Evolutionary conservation across 2,888 invertebrate species (phyloP).

Genomic region (Pterostichus niger): DNA sequence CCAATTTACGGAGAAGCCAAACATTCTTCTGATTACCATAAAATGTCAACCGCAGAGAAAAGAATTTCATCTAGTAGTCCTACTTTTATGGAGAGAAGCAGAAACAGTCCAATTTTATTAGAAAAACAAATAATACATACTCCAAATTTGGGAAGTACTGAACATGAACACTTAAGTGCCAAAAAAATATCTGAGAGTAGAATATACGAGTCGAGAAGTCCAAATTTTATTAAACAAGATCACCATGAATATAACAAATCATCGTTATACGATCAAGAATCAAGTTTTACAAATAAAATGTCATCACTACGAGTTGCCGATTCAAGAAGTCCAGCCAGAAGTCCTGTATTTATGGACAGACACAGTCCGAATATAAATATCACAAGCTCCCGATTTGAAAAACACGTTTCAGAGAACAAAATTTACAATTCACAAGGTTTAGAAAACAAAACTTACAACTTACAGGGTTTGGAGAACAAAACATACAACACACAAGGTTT

Average conservation of each 20-base stretch:
- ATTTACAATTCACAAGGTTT: slow-evolving; percentile 40
- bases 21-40: slow-evolving; percentile 73
- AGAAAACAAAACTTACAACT: neutral
- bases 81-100: slow-evolving; percentile 35
- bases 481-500: too few species aligned
- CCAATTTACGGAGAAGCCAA: slow-evolving; percentile 69
- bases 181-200: slow-evolving; percentile 74
- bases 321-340: slow-evolving; percentile 69
- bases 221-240: slow-evolving; percentile 51
- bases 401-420: slow-evolving; percentile 38
- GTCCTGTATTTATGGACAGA: slow-evolving; percentile 73
- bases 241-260: slow-evolving; percentile 64
- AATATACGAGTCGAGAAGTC: slow-evolving; percentile 68
- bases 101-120: slow-evolving; percentile 49
- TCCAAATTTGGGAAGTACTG: slow-evolving; percentile 75
- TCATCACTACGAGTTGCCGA: slow-evolving; percentile 74
- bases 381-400: slow-evolving; percentile 30
- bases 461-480: neutral
- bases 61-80: slow-evolving; percentile 38
- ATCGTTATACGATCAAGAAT: slow-evolving; percentile 71
- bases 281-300: slow-evolving; percentile 71
- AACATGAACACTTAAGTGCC: slow-evolving; percentile 75
- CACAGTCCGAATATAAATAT: slow-evolving; percentile 71
- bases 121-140: slow-evolving; percentile 71
- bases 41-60: slow-evolving; percentile 70